A percentile compares a stretch with the other conserved stretches of the same genome.
These are phyloP conservation scores for Venustaconcha ellipsiformis DNA, from an alignment of 1,140 invertebrate genomes.

Conservation along the genomic window DNA sequence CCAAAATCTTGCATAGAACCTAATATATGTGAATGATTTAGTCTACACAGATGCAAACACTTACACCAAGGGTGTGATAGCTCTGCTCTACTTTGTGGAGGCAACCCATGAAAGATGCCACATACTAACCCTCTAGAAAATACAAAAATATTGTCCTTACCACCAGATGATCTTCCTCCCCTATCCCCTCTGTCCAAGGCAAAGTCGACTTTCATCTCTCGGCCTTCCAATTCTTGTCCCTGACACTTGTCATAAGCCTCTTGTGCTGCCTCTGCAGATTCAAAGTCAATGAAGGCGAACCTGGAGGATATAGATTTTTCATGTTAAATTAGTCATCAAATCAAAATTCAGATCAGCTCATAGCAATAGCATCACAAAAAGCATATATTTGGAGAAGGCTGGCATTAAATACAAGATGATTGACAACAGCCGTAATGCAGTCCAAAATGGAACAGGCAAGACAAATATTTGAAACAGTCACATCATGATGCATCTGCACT, in stretches of 20 bases:
- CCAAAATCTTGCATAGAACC: too few relatives aligned
- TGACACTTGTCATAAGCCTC: constrained; percentile 21
- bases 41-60: too few relatives aligned
- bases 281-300: constrained; percentile 33
- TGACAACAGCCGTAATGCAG: background rate
- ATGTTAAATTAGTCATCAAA: background rate
- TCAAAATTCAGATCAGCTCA: background rate
- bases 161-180: constrained; percentile 1
- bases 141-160: background rate
- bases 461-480: background rate
- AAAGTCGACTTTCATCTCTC: constrained; percentile 28
- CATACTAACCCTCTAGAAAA: too few relatives aligned
- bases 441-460: too few relatives aligned
- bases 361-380: too few relatives aligned
- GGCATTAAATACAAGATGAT: background rate
- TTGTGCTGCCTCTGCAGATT: constrained; percentile 19
- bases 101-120: too few relatives aligned
- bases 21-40: too few relatives aligned
- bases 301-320: constrained; percentile 8
- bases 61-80: too few relatives aligned
- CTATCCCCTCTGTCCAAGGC: constrained; percentile 19
- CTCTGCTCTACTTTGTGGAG: too few relatives aligned
- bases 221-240: constrained; percentile 23
- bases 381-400: background rate
- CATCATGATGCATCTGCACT: too few relatives aligned